Evolutionary conservation across 2,113 vertebrate species (phyloP), one percentile per base, ranked within the genome.

Genomic region (Oryzias curvinotus): DNA sequence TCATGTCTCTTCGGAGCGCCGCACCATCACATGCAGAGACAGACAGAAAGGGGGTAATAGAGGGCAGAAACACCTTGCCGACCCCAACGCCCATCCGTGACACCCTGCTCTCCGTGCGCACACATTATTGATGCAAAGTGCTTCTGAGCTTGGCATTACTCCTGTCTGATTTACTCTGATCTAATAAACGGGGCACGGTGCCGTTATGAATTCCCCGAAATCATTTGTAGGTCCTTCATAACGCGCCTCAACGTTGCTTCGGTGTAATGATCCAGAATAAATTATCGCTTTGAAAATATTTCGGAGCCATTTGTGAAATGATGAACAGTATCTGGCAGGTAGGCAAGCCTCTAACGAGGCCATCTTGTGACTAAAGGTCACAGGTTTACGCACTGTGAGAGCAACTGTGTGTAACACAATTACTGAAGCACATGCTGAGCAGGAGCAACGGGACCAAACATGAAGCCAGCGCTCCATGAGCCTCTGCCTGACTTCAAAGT

Each of bases 111-210:
- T 4, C 30, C 67, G 7, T 14, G 25, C 46, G 43, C 74, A 57
- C 50, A 15, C n/a, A 46, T 71, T 65, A 71, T 71, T 71, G 68
- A 71, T 71, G 63, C 67, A 74, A 67, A 73, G 70, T 74, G 68
- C 67, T 50, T 57, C 65, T 66, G 28, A 50, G 75, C 45, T 62
- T 46, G 8, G 50, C n/a, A 45, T 68, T 74, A 73, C 54, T 57
- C 68, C 56, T 52, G 62, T 64, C 14, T 69, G 75, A 72, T 72
- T 75, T 65, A 62, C 64, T 72, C 57, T n/a, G 42, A 14, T 57
- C 1, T 55, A 66, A 75, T 62, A 75, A 75, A 78, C 26, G 28
- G 42, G 43, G 3, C 56, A 49, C 17, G 42, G 28, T 14, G 1
- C 23, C 58, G 59, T 59, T 57, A 30, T 62, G 45, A 75, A 56